Base-by-base conservation (phyloP, 2,113 vertebrate genomes). In the Accipiter cooperii region DNA sequence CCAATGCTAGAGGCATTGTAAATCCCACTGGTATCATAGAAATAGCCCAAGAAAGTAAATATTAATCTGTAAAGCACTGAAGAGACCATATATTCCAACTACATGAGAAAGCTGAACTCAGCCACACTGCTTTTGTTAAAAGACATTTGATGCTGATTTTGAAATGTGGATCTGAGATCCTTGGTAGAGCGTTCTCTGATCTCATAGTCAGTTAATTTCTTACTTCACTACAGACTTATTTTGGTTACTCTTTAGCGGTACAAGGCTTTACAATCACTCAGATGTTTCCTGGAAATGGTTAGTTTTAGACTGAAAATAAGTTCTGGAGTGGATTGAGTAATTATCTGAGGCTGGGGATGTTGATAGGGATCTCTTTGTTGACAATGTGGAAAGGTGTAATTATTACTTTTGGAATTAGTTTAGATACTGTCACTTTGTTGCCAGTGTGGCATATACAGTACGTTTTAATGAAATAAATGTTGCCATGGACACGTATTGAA, bases 331-430 rank as follows among this genome's bases (percentile, higher is more conserved):
- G 26, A 66, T 17, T 80, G 79, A 81, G 25, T 88, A 93, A 68
- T 91, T 86, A 49, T 26, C 38, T 87, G 29, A 75, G 82, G 21
- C 54, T 87, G 18, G 12, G 58, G 40, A 69, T 87, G 12, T 68
- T 96, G 84, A 84, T 82, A 87, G 73, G 49, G 40, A 92, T 95
- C 42, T 84, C 40, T 95, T 55, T 91, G 54, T 89, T 96, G 76
- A 96, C 65, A 89, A 5, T 46, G 15, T 90, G 47, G 73, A 95
- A 95, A 95, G 38, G 34, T 75, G 22, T 81, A 89, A 79, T 91
- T 84, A 89, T 69, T 96, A 44, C 89, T 96, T 93, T 86, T 89
- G 18, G n/a, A 88, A 87, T 69, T 78, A 52, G 17, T 78, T 82
- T 82, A 71, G 79, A 69, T 84, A 49, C 46, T 80, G 54, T 55